Evolutionary conservation across 2,113 vertebrate genomes (phyloP).

Genomic region (Uropsilus gracilis): DNA sequence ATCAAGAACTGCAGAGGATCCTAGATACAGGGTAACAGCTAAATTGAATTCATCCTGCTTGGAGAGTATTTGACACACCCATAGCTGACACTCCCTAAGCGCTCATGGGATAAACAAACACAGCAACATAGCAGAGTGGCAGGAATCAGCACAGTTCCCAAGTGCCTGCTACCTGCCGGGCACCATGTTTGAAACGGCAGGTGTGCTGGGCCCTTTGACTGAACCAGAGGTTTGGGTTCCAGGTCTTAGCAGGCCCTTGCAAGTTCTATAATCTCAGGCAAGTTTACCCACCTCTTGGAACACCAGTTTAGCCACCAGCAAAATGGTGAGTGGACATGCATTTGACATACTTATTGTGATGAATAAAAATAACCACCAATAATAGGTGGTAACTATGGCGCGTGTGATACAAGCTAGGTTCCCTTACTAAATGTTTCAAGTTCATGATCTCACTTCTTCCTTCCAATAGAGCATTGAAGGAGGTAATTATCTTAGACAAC

Average conservation of each 20-base stretch:
- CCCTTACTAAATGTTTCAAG: neutral
- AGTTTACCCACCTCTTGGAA: too few relatives aligned
- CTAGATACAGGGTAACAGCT: neutral
- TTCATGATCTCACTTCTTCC: neutral
- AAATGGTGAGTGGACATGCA: neutral
- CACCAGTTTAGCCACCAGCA: neutral
- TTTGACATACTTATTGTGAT: neutral
- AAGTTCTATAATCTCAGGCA: neutral
- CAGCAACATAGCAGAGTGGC: neutral
- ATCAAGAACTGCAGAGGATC: neutral
- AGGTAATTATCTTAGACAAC: slow-evolving; percentile 4
- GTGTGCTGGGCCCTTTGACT: neutral
- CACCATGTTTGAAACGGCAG: neutral
- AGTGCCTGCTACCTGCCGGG: neutral
- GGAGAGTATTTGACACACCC: neutral
- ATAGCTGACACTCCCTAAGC: neutral
- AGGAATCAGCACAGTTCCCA: neutral
- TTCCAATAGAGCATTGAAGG: neutral
- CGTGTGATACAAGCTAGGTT: neutral
- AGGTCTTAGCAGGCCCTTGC: neutral
- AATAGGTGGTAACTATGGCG: neutral
- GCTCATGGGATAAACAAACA: neutral
- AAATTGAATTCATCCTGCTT: neutral
- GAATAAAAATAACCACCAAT: neutral
- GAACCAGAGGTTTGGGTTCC: neutral